Evolutionary conservation across 2,113 vertebrate genomes (phyloP).

Genomic region (Anhinga anhinga): DNA sequence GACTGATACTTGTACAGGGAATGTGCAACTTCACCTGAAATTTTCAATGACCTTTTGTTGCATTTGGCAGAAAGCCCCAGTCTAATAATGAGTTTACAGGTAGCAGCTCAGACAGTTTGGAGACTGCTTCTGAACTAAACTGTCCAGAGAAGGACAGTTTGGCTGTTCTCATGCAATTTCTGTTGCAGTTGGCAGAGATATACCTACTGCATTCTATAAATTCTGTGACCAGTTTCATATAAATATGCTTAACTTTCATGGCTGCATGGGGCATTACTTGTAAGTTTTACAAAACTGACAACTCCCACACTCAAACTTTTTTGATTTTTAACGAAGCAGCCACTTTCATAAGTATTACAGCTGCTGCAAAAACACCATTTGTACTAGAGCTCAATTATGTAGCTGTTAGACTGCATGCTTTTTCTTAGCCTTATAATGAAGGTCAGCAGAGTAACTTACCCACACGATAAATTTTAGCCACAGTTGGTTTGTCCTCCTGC

Average conservation of each 20-base stretch:
- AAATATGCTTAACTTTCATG: not conserved
- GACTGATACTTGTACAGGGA: not conserved
- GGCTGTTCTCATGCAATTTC: not conserved
- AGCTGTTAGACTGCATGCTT: not conserved
- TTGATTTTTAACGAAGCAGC: not conserved
- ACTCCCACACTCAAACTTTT: not conserved
- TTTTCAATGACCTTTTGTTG: not conserved
- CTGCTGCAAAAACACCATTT: not conserved
- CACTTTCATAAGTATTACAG: not conserved
- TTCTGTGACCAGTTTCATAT: not conserved
- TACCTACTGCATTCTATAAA: not conserved
- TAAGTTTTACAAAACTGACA: not conserved
- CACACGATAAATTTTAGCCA: not conserved
- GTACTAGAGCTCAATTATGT: not conserved
- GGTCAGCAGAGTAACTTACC: not conserved
- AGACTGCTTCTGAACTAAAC: not conserved
- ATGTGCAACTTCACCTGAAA: not conserved
- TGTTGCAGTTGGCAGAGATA: not conserved
- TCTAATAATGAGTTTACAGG: not conserved
- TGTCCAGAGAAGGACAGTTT: not conserved
- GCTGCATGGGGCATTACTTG: not conserved
- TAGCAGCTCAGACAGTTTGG: not conserved
- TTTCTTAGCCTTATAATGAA: conserved; percentile 7
- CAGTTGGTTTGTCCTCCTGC: not conserved
- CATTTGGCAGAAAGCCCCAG: not conserved